phyloP scores from a whole-genome alignment of 2,113 vertebrate species.

The Misgurnus mizolepis region DNA sequence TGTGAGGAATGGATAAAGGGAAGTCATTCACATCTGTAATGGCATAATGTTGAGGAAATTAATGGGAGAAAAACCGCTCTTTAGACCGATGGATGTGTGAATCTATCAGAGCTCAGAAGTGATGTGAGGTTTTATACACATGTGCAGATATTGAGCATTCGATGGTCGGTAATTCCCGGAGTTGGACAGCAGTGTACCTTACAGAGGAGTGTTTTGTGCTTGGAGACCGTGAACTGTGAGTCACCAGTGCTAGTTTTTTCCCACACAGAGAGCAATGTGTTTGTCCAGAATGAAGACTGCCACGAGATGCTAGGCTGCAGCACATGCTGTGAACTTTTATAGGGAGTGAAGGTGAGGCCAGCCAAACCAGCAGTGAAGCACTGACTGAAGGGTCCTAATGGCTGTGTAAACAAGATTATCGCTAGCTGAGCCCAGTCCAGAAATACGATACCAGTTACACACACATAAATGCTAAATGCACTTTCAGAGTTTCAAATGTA shows the following conservation, averaged over 20 bases:
- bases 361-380: slow-evolving; percentile 42
- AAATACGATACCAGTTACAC: slow-evolving; percentile 49
- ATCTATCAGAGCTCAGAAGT: neutral
- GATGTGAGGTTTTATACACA: neutral
- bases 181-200: neutral
- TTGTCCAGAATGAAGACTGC: slow-evolving; percentile 10
- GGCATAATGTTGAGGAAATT: too few species aligned
- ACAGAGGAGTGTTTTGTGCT: neutral
- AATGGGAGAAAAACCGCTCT: too few species aligned
- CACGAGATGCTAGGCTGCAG: slow-evolving; percentile 18
- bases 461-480: slow-evolving; percentile 41
- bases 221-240: neutral
- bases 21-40: too few species aligned
- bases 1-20: too few species aligned
- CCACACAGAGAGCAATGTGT: slow-evolving; percentile 29
- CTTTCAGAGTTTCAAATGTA: slow-evolving; percentile 28
- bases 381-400: slow-evolving; percentile 47
- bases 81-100: too few species aligned
- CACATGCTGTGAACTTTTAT: slow-evolving; percentile 39
- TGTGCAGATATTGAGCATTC: neutral
- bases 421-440: slow-evolving; percentile 40
- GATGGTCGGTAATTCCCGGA: slow-evolving; percentile 1
- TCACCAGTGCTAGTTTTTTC: slow-evolving; percentile 33
- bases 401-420: slow-evolving; percentile 53
- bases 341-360: slow-evolving; percentile 47